A percentile compares a stretch with the other conserved stretches of the same genome.
Evolutionary conservation across 2,797 vertebrate genomes (phyloP).

Genomic region (Acrocephalus scirpaceus): DNA sequence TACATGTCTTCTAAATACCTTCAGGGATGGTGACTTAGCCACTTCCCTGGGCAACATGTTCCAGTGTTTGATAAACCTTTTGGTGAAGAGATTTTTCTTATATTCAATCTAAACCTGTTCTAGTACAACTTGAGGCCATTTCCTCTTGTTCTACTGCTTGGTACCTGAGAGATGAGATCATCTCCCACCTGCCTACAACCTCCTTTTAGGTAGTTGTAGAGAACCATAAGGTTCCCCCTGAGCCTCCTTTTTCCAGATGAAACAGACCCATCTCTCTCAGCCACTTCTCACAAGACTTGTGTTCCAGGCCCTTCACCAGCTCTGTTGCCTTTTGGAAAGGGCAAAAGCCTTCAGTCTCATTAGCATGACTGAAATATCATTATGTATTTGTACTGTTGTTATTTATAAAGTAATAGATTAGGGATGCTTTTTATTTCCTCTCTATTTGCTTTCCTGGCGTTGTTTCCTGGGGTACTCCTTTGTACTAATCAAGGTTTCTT

Average conservation of each 20-base stretch:
- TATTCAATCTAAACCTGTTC: not conserved
- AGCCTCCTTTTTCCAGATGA: not conserved
- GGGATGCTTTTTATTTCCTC: not conserved
- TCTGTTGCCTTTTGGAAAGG: not conserved
- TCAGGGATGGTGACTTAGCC: not conserved
- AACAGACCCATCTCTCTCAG: not conserved
- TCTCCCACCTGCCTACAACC: rapidly evolving
- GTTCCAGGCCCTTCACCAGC: not conserved
- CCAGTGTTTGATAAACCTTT: not conserved
- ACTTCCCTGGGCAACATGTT: not conserved
- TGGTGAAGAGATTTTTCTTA: not conserved
- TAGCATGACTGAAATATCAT: not conserved
- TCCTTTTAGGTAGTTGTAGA: not conserved
- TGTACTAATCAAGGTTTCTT: not conserved
- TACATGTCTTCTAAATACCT: not conserved
- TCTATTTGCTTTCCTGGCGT: not conserved
- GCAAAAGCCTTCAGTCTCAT: not conserved
- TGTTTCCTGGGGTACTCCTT: not conserved
- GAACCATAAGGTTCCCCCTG: not conserved
- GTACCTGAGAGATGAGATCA: not conserved
- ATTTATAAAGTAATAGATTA: not conserved
- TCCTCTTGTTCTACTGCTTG: not conserved
- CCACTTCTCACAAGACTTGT: not conserved
- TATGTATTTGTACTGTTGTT: not conserved
- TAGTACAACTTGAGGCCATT: not conserved